phyloP scores from a whole-genome alignment of 2,113 vertebrate genomes.

The Spea multiplicata region DNA sequence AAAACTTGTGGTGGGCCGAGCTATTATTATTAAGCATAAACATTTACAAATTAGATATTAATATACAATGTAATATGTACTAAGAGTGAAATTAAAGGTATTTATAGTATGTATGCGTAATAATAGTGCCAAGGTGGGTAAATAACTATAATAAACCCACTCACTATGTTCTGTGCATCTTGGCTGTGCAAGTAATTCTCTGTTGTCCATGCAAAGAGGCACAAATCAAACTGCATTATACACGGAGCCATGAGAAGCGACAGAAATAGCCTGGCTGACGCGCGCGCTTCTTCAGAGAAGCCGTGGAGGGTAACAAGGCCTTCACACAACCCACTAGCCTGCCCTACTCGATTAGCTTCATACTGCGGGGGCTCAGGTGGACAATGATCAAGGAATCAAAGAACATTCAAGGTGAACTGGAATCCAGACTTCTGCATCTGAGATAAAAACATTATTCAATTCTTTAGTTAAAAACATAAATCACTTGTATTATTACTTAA shows the following conservation, averaged over 20 bases:
- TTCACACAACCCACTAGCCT: not conserved
- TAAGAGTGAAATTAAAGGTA: no score
- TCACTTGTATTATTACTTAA: no score
- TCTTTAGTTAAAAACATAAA: no score
- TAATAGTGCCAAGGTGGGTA: no score
- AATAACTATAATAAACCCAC: no score
- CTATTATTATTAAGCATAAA: no score
- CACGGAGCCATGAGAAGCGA: slow-evolving; percentile 23
- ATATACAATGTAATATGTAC: no score
- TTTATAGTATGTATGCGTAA: no score
- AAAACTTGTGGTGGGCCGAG: no score
- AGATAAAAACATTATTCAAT: no score
- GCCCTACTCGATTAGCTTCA: not conserved
- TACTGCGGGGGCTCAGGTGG: slow-evolving; percentile 9
- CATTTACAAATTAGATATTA: no score
- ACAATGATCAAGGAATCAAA: not conserved
- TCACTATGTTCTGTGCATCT: not conserved
- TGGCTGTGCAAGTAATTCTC: slow-evolving; percentile 20
- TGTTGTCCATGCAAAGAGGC: slow-evolving; percentile 37
- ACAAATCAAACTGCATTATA: slow-evolving; percentile 43
- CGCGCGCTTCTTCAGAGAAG: slow-evolving; percentile 1
- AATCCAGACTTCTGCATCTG: no score
- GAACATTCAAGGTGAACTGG: not conserved
- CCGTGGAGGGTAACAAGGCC: slow-evolving; percentile 5
- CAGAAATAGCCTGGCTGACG: slow-evolving; percentile 39